phyloP scores from a whole-genome alignment of 2,113 vertebrate species.

The Bufo bufo region DNA sequence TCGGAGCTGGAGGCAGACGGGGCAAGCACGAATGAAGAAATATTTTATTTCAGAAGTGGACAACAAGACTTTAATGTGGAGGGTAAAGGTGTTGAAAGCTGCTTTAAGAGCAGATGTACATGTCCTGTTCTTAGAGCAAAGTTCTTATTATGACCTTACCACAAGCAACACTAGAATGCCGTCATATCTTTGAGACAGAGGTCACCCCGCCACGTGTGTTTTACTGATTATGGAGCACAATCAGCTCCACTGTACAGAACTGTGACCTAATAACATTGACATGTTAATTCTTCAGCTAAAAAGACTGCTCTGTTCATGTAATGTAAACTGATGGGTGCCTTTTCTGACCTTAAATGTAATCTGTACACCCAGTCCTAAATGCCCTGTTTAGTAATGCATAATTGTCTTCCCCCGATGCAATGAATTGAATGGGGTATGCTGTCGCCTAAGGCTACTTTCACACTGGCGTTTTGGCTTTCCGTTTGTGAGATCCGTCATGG shows the following conservation, averaged over 20 bases:
- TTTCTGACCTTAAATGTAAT: too few species aligned
- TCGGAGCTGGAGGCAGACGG: slow-evolving; percentile 22
- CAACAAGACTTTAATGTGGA: not conserved
- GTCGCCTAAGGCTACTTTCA: too few species aligned
- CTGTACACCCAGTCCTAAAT: too few species aligned
- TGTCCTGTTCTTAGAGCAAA: not conserved
- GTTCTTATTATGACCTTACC: not conserved
- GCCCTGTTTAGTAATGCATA: too few species aligned
- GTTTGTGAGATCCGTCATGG: too few species aligned
- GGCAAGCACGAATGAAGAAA: not conserved
- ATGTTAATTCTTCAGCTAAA: not conserved
- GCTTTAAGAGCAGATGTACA: slow-evolving; percentile 2
- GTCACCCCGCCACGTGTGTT: not conserved
- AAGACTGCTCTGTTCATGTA: not conserved
- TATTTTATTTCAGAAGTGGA: slow-evolving; percentile 13
- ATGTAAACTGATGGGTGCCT: not conserved
- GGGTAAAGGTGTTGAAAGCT: slow-evolving; percentile 33
- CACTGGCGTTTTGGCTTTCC: too few species aligned
- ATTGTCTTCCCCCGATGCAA: too few species aligned
- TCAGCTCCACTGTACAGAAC: not conserved
- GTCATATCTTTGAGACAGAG: not conserved
- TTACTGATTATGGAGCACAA: slow-evolving; percentile 19
- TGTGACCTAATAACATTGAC: slow-evolving; percentile 9
- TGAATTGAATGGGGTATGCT: too few species aligned
- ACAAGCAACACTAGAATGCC: not conserved